Conservation (phyloP, 2,888 invertebrate genomes). For the Amiota communis region DNA sequence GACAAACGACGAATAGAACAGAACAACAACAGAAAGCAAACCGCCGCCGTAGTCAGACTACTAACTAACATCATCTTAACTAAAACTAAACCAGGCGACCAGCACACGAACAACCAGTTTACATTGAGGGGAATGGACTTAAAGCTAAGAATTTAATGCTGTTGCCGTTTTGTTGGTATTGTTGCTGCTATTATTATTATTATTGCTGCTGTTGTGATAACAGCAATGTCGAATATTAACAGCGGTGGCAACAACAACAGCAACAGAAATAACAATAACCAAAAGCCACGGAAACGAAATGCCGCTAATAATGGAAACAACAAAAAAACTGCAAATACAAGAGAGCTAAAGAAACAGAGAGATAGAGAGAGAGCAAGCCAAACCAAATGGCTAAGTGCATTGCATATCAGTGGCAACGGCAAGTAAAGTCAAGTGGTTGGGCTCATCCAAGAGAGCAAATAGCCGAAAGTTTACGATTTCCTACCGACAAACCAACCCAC, state of each 20-base stretch:
- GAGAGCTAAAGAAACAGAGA: neutral
- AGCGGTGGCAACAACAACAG: neutral
- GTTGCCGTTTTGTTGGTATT: neutral
- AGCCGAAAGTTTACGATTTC: no score
- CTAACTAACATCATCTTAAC: neutral
- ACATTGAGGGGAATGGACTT: slow-evolving; percentile 16
- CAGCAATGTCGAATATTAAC: neutral
- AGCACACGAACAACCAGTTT: slow-evolving; percentile 14
- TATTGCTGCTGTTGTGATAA: slow-evolving; percentile 3
- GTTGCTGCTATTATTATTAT: neutral
- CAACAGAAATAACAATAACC: neutral
- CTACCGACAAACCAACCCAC: neutral
- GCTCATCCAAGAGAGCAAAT: no score
- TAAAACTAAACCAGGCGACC: slow-evolving; percentile 12
- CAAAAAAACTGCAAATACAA: neutral
- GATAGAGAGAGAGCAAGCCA: neutral
- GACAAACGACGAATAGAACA: no score
- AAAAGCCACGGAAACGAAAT: neutral
- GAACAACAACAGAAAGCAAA: no score
- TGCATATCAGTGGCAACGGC: neutral
- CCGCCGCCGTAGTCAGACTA: no score
- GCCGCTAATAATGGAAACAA: neutral
- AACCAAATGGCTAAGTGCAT: neutral
- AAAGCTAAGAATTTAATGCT: neutral
- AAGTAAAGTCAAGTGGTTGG: neutral